phyloP scores from a whole-genome alignment of 2,888 invertebrate genomes.

The Endotricha flammealis region DNA sequence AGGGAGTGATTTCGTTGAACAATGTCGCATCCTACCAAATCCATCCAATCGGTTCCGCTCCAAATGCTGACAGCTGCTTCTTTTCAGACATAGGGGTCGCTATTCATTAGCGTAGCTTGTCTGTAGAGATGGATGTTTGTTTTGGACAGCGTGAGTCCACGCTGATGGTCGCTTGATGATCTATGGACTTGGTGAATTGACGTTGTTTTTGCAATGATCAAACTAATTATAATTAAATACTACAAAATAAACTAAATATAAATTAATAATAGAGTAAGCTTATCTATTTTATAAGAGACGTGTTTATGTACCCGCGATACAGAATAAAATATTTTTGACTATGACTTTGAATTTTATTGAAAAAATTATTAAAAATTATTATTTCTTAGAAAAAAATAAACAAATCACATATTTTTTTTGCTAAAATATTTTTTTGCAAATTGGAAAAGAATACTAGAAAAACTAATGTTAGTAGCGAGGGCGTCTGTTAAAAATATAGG shows the following conservation, averaged over 20 bases:
- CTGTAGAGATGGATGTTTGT: constrained; percentile 76
- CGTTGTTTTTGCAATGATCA: constrained; percentile 22
- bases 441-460: too few species aligned
- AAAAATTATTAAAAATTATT: too few species aligned
- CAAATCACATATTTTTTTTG: too few species aligned
- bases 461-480: too few species aligned
- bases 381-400: too few species aligned
- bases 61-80: constrained; percentile 73
- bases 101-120: constrained; percentile 77
- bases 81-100: constrained; percentile 69
- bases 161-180: constrained; percentile 70
- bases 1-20: constrained; percentile 31
- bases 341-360: too few species aligned
- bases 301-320: too few species aligned
- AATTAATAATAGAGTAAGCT: constrained; percentile 9
- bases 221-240: constrained; percentile 21
- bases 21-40: constrained; percentile 49
- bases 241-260: constrained; percentile 14
- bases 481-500: too few species aligned
- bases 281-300: too few species aligned
- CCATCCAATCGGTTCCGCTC: constrained; percentile 68
- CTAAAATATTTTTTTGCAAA: too few species aligned
- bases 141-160: constrained; percentile 60
- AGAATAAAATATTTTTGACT: too few species aligned
- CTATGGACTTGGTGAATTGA: constrained; percentile 46